phyloP scores from a whole-genome alignment of 2,113 vertebrate species.

The Salminus brasiliensis region DNA sequence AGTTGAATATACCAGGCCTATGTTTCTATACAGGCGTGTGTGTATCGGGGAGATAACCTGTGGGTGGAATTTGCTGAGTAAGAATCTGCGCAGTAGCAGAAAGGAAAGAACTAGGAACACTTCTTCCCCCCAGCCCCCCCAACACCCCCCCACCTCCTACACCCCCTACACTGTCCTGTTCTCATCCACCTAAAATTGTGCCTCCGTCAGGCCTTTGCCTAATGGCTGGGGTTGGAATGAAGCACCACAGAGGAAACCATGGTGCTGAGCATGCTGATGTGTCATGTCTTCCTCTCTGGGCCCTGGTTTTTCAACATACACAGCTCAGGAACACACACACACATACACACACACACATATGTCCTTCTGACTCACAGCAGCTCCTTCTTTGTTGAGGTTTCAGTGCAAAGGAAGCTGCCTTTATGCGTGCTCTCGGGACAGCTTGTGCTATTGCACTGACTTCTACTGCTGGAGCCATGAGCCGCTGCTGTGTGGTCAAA shows the following conservation, averaged over 20 bases:
- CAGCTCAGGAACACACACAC: slow-evolving; percentile 52
- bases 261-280: slow-evolving; percentile 53
- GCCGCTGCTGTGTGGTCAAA: slow-evolving; percentile 75
- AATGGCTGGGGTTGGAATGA: slow-evolving; percentile 32
- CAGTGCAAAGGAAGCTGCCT: not conserved
- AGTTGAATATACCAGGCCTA: not conserved
- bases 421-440: slow-evolving; percentile 5
- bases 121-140: too few relatives aligned
- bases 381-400: slow-evolving; percentile 33
- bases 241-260: slow-evolving; percentile 44
- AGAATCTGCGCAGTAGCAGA: slow-evolving; percentile 14
- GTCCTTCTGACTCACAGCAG: slow-evolving; percentile 35
- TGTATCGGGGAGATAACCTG: slow-evolving; percentile 51
- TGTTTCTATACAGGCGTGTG: slow-evolving; percentile 14
- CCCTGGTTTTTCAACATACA: slow-evolving; percentile 40
- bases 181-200: slow-evolving; percentile 36
- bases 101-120: slow-evolving; percentile 52
- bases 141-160: not conserved
- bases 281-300: slow-evolving; percentile 53
- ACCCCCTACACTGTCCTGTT: not conserved
- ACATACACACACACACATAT: slow-evolving; percentile 39
- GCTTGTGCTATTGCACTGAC: slow-evolving; percentile 54
- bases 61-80: slow-evolving; percentile 54
- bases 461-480: slow-evolving; percentile 72
- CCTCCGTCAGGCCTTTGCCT: slow-evolving; percentile 54